phyloP scores from a whole-genome alignment of 2,113 vertebrate species.

The Oceanites oceanicus region DNA sequence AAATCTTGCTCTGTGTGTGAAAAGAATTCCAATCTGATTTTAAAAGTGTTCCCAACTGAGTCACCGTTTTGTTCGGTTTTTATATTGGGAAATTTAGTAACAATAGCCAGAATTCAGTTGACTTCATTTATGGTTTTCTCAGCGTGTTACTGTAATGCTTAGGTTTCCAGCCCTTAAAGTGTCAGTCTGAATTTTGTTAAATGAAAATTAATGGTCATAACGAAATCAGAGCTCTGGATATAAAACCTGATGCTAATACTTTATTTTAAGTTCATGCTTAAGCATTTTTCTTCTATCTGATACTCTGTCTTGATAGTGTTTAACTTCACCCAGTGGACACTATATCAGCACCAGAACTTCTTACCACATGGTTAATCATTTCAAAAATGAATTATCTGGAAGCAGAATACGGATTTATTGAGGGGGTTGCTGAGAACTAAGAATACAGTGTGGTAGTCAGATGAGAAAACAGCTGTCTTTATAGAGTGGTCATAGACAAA shows the following conservation, averaged over 20 bases:
- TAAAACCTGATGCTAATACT: background rate
- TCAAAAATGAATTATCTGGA: background rate
- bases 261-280: background rate
- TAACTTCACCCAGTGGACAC: background rate
- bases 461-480: conserved; percentile 65
- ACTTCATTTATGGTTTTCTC: background rate
- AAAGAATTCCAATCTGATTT: background rate
- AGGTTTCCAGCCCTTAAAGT: background rate
- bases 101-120: background rate
- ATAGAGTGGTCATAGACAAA: conserved; percentile 57
- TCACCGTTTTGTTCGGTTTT: background rate
- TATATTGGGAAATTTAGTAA: background rate
- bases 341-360: background rate
- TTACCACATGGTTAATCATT: background rate
- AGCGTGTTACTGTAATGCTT: background rate
- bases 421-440: conserved; percentile 2
- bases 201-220: background rate
- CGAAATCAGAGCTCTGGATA: background rate
- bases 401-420: conserved; percentile 28
- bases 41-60: background rate
- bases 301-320: background rate
- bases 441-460: conserved; percentile 42
- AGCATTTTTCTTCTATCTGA: background rate
- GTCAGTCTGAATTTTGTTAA: background rate
- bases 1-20: background rate